Evolutionary conservation across 2,888 invertebrate genomes (phyloP), one percentile per base, ranked within the genome.

Genomic region (Sturmia bella): DNA sequence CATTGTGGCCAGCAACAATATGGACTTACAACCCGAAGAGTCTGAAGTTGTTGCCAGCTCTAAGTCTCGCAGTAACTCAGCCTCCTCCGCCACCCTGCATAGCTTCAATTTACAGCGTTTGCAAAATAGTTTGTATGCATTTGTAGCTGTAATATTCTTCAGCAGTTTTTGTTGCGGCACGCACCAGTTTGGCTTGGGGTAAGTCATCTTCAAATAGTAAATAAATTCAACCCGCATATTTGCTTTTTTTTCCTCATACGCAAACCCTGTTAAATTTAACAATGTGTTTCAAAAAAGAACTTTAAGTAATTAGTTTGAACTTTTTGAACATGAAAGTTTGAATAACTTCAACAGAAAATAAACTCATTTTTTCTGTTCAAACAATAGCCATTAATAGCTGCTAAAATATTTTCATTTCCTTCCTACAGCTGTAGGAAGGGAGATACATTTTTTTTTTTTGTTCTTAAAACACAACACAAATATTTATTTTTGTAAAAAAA

Each of bases 21-120:
- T 87, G 84, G 91, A 91, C 84, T 87, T 89, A 84, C 90, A 89
- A 83, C 89, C 91, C 63, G 91, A 91, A 86, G 91, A 91, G 69
- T 88, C 90, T 80, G 91, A 91, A 84, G 90, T 91, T 73, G 90
- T 91, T n/a, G 91, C 91, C 81, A 91, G 91, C 76, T 91, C 91
- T 54, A 91, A 91, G 81, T 91, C 91, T 52, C 88, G 91, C 84
- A 91, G 90, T 80, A 91, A 90, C 84, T 87, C 43, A 84, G 85
- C 17, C 13, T 84, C 24, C 17, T 84, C 85, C 32, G 66, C 83
- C 82, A 72, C 85, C 72, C 84, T 84, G 85, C 56, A 86, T 83
- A 48, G 61, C 72, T 27, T 74, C 50, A 43, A 59, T 9, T 54
- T 64, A 37, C 85, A 13, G 24, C 86, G 83, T 19, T 21, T 74